A percentile compares a stretch with the other conserved stretches of the same genome.
phyloP scores from a whole-genome alignment of 2,113 vertebrate species.

The Muscicapa adusta region DNA sequence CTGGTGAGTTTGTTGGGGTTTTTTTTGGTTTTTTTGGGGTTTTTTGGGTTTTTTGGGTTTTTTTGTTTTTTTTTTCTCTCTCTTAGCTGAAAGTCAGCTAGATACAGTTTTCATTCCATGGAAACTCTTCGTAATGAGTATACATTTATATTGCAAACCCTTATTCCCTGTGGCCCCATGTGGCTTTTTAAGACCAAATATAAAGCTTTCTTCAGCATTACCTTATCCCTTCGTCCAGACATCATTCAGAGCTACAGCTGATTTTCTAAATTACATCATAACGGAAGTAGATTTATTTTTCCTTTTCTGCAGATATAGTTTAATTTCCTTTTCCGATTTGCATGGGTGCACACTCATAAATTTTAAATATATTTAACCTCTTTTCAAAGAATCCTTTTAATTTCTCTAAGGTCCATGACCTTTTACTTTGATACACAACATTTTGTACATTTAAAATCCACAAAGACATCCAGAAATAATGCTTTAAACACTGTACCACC shows the following conservation, averaged over 20 bases:
- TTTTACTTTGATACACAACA: constrained; percentile 14
- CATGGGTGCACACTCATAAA: constrained; percentile 33
- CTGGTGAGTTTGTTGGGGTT: background rate
- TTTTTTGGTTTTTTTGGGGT: background rate
- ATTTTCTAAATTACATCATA: constrained; percentile 54
- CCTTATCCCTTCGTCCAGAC: constrained; percentile 6
- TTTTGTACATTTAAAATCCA: background rate
- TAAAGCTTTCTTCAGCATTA: constrained; percentile 39
- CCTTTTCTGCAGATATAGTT: constrained; percentile 40
- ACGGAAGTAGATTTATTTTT: constrained; percentile 40
- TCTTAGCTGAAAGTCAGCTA: background rate
- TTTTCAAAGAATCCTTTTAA: constrained; percentile 45
- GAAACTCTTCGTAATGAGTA: background rate
- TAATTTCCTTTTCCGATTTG: constrained; percentile 58
- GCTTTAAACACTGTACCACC: background rate
- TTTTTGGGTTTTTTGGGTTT: too few relatives aligned
- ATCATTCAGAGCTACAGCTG: constrained; percentile 36
- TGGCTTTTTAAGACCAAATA: constrained; percentile 35
- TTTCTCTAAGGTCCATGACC: constrained; percentile 15
- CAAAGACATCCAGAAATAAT: background rate
- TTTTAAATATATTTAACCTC: constrained; percentile 44
- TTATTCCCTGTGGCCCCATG: background rate
- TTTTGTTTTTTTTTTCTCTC: background rate
- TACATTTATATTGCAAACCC: background rate
- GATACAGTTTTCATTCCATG: background rate